Base-by-base conservation (phyloP, 2,113 vertebrate genomes). In the Clinocottus analis region DNA sequence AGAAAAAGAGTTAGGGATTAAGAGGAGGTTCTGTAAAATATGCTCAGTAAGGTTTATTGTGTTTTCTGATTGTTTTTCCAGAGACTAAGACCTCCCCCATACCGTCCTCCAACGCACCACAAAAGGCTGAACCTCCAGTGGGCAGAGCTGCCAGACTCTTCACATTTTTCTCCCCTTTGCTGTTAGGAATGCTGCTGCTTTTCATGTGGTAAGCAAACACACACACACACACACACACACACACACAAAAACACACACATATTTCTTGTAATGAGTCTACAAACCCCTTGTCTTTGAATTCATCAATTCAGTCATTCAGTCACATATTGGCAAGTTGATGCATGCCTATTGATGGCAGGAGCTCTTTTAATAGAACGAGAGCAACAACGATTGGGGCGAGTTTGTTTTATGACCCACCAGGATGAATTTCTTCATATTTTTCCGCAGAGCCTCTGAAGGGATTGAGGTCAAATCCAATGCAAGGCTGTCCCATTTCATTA, bases 41-140 rank as follows among this genome's bases (percentile, higher is more conserved):
- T 62, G 27, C 37, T 63, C 43, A 37, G 21, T 71, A 58, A 82
- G 45, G 39, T 29, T 77, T 61, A n/a, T 56, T 75, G 63, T 84
- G 49, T 86, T 47, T 72, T 79, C 35, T 75, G 43, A 33, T 75
- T 65, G 13, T 43, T 73, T 60, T 58, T 65, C 7, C 85, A 91
- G 91, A 93, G 73, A 90, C 90, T 1, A 93, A 89, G 82, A 92
- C 93, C 29, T 93, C 93, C 49, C 91, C 93, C 77, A 90, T 92
- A 6, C 91, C 91, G 2, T 91, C 91, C 27, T 93, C 93, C 86
- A 91, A 90, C 37, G 90, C 90, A 25, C 91, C 93, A 61, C 91
- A 89, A 41, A 88, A 90, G 82, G 90, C 85, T 25, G 87, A 79
- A 65, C 78, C 82, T 72, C 89, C 91, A n/a, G 91, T 93, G 84